phyloP scores from a whole-genome alignment of 2,113 vertebrate species.

The Odontesthes bonariensis region DNA sequence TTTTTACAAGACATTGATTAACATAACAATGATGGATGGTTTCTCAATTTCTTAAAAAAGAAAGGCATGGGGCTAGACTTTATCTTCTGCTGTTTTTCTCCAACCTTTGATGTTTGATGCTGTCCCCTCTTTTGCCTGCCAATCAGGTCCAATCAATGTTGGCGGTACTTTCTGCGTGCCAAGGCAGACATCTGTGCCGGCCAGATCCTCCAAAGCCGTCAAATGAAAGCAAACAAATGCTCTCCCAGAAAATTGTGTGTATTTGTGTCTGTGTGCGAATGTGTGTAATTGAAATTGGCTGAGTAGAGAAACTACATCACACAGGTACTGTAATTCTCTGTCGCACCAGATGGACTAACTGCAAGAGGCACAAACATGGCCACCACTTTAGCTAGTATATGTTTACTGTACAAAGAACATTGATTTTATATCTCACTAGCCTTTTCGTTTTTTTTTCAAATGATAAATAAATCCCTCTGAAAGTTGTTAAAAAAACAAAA shows the following conservation, averaged over 20 bases:
- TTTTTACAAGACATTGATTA: not conserved
- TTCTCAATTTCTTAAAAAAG: constrained; percentile 2
- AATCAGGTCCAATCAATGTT: constrained; percentile 58
- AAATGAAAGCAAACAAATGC: constrained; percentile 67
- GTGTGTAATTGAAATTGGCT: constrained; percentile 2
- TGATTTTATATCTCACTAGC: not conserved
- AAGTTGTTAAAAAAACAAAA: not conserved
- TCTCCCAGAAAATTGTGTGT: constrained; percentile 38
- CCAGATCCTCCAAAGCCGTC: constrained; percentile 48
- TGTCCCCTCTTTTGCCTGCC: constrained; percentile 16
- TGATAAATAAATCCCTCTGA: constrained; percentile 11
- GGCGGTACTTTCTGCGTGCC: constrained; percentile 30
- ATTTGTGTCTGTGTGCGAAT: constrained; percentile 6
- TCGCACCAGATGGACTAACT: constrained; percentile 39
- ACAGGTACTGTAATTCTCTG: constrained; percentile 33
- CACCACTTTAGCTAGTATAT: not conserved
- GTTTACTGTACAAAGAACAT: not conserved
- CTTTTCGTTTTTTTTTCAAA: not conserved
- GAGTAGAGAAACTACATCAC: constrained; percentile 42
- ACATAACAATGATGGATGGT: not conserved
- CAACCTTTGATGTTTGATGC: constrained; percentile 43
- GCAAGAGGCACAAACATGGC: constrained; percentile 10
- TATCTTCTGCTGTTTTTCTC: constrained; percentile 25
- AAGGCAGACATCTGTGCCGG: constrained; percentile 57
- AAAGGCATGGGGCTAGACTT: not conserved